A percentile compares a stretch with the other conserved stretches of the same genome.
Evolutionary conservation across 1,140 invertebrate species (phyloP).

Genomic region (Drosophila lowei): DNA sequence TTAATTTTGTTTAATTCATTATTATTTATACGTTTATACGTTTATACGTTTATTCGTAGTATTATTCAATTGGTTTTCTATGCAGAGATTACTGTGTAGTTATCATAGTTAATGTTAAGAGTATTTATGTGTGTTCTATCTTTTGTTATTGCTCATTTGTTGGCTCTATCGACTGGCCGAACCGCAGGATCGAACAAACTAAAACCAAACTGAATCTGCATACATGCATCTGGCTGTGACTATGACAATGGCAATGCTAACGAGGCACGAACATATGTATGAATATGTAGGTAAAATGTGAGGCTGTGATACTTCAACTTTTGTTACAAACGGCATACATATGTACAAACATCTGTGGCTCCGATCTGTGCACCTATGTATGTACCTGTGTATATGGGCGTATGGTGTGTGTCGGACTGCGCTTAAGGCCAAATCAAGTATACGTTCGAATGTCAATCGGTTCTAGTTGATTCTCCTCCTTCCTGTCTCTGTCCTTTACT

Average conservation of each 20-base stretch:
- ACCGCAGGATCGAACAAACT: conserved; percentile 39
- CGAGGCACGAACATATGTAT: conserved; percentile 5
- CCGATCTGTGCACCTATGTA: background rate
- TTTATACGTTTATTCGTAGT: conserved; percentile 38
- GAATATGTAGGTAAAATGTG: conserved; percentile 25
- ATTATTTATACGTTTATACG: conserved; percentile 26
- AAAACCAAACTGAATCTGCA: conserved; percentile 17
- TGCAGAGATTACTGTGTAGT: conserved; percentile 52
- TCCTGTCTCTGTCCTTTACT: conserved; percentile 11
- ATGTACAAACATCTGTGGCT: background rate
- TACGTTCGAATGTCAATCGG: conserved; percentile 56
- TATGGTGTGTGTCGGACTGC: conserved; percentile 36
- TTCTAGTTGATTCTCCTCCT: conserved; percentile 31
- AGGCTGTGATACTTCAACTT: conserved; percentile 40
- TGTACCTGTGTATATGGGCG: conserved; percentile 10
- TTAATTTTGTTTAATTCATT: conserved; percentile 11
- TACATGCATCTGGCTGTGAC: conserved; percentile 11
- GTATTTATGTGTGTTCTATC: conserved; percentile 48
- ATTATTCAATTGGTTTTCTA: conserved; percentile 48
- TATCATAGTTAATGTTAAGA: conserved; percentile 56
- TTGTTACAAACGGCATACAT: conserved; percentile 26
- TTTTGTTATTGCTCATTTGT: conserved; percentile 39
- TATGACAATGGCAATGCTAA: conserved; percentile 20
- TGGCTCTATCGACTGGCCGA: conserved; percentile 42
- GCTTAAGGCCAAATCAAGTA: conserved; percentile 72